phyloP scores from a whole-genome alignment of 2,113 vertebrate species.

The Hemicordylus capensis region DNA sequence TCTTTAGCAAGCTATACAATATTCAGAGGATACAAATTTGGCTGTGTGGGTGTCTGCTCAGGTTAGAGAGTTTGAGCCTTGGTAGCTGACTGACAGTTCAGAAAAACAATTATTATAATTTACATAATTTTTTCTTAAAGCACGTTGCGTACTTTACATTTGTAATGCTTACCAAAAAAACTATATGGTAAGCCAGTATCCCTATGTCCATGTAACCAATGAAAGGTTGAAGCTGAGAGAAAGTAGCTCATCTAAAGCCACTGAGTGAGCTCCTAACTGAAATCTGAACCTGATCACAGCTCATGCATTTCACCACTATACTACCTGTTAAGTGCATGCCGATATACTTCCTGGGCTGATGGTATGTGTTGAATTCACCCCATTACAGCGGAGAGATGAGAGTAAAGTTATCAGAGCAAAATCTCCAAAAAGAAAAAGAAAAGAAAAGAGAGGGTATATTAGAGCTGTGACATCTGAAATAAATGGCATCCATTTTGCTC shows the following conservation, averaged over 20 bases:
- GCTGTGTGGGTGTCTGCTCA: not conserved
- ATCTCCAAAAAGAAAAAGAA: slow-evolving; percentile 8
- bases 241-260: not conserved
- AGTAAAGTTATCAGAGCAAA: not conserved
- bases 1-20: too few relatives aligned
- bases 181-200: not conserved
- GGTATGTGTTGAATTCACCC: not conserved
- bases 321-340: not conserved
- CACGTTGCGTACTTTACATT: not conserved
- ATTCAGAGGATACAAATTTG: not conserved
- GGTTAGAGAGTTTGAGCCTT: not conserved
- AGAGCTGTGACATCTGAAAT: slow-evolving; percentile 1
- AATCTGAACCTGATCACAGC: not conserved
- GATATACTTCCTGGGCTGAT: not conserved
- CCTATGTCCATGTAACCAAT: too few relatives aligned
- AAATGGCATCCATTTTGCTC: slow-evolving; percentile 8
- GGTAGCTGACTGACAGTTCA: too few relatives aligned
- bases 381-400: not conserved
- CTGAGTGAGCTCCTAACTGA: not conserved
- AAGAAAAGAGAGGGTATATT: not conserved
- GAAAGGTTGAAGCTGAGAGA: not conserved
- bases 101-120: not conserved
- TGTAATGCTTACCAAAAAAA: not conserved
- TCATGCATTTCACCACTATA: not conserved
- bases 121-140: not conserved